These are phyloP conservation scores for Fragum whitleyi DNA, from an alignment of 2,888 invertebrate genomes.

Conservation along the genomic window DNA sequence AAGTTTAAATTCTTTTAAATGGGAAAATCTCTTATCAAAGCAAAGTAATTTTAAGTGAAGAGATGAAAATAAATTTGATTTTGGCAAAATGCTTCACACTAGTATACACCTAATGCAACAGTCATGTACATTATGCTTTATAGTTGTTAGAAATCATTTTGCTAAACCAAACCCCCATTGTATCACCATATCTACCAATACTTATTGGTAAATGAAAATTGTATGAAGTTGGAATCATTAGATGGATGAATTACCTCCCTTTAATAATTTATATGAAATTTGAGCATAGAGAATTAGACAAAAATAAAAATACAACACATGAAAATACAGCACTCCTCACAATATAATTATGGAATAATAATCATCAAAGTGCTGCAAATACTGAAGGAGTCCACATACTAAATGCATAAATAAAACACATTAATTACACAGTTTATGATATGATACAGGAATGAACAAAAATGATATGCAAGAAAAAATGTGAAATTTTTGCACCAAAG, in stretches of 20 bases:
- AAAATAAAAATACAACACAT: background rate
- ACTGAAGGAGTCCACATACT: slow-evolving; percentile 20
- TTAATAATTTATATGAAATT: background rate
- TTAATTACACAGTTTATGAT: slow-evolving; percentile 12
- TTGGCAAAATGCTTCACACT: too few relatives aligned
- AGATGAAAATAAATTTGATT: too few relatives aligned
- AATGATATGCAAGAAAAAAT: slow-evolving; percentile 29
- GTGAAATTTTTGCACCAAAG: slow-evolving; percentile 26
- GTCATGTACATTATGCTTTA: too few relatives aligned
- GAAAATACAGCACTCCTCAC: slow-evolving; percentile 20
- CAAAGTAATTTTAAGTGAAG: too few relatives aligned
- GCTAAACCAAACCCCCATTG: too few relatives aligned
- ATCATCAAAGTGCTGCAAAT: slow-evolving; percentile 20
- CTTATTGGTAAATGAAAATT: too few relatives aligned
- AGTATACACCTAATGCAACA: too few relatives aligned
- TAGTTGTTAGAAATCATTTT: too few relatives aligned
- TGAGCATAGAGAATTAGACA: slow-evolving; percentile 4
- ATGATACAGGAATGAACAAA: slow-evolving; percentile 28
- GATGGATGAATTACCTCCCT: background rate
- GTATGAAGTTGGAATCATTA: background rate
- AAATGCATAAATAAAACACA: slow-evolving; percentile 28
- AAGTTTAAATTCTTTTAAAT: too few relatives aligned
- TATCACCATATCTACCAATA: too few relatives aligned
- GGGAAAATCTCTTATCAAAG: too few relatives aligned
- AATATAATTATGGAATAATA: slow-evolving; percentile 6